Base-by-base conservation (phyloP, 2,888 invertebrate genomes). In the Lobophora halterata region DNA sequence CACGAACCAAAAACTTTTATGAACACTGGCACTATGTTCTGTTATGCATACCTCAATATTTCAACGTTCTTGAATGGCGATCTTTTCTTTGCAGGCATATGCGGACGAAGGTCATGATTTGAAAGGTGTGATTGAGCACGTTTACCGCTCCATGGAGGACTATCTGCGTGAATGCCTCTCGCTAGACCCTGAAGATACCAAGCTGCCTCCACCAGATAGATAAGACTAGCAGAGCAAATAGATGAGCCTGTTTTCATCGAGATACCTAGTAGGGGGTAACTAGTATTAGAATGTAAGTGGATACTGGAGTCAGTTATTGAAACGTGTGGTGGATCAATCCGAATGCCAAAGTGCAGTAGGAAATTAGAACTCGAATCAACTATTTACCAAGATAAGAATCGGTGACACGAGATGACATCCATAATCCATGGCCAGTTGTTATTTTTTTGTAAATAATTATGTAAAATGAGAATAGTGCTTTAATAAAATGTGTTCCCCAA, bases 121-220 rank as follows among this genome's bases (percentile, higher is more conserved):
- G 48, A 88, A 89, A 56, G 96, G 96, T 39, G 96, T 96, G 49
- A 91, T 95, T 65, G 95, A 95, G 75, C 97, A 97, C 88, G 93
- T 96, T 57, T 97, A 97, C 85, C 91, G 93, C 67, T 96, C 96
- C 60, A 96, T 97, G 95, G 97, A 97, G 88, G 93, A 96, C 86
- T 97, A 93, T 88, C 92, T 97, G 78, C 91, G 93, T 77, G 93
- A 95, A 89, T 96, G 96, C 91, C 93, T 95, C 88, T 93, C 93
- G 78, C 90, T 96, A 80, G 95, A 95, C 87, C 92, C 93, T 43
- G 93, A 93, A 71, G 92, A 92, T 70, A 90, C 90, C 55, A 91
- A 90, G 74, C 89, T 91, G 50, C 91, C 91, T 54, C 87, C 88
- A 34, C 89, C 89, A 40, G 89, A 89, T 68, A 89, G 88, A 88